phyloP scores from a whole-genome alignment of 2,113 vertebrate genomes.

The Grantiella picta region DNA sequence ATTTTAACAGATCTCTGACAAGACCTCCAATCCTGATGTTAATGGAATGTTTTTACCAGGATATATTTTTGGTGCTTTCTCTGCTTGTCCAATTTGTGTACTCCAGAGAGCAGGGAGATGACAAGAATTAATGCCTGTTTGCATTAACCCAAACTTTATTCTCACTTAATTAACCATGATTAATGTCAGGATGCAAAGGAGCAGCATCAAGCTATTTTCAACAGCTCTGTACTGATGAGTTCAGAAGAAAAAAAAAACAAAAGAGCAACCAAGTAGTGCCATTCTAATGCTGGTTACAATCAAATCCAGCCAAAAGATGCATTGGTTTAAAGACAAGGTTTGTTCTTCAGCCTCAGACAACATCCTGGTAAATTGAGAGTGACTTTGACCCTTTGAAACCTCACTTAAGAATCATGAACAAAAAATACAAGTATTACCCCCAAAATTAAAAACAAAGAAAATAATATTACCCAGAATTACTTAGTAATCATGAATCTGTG shows the following conservation, averaged over 20 bases:
- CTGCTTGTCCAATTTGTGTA: background rate
- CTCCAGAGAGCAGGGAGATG: background rate
- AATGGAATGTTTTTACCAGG: background rate
- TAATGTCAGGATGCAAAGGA: conserved; percentile 30
- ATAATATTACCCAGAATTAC: background rate
- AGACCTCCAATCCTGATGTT: background rate
- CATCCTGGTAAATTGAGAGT: background rate
- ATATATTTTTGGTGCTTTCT: background rate
- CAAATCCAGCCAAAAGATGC: background rate
- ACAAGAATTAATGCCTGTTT: conserved; percentile 48
- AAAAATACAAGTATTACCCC: background rate
- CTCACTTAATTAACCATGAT: conserved; percentile 43
- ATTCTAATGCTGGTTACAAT: background rate
- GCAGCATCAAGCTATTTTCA: conserved; percentile 41
- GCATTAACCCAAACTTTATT: background rate
- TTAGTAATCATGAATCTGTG: background rate
- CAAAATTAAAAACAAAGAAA: background rate
- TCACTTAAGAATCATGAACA: background rate
- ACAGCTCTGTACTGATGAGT: conserved; percentile 8
- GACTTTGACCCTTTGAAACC: background rate
- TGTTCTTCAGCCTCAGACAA: background rate
- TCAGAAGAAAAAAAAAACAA: background rate
- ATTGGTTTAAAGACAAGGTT: background rate
- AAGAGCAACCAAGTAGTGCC: background rate
- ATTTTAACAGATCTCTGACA: background rate